phyloP scores from a whole-genome alignment of 2,113 vertebrate genomes.

The Phainopepla nitens region DNA sequence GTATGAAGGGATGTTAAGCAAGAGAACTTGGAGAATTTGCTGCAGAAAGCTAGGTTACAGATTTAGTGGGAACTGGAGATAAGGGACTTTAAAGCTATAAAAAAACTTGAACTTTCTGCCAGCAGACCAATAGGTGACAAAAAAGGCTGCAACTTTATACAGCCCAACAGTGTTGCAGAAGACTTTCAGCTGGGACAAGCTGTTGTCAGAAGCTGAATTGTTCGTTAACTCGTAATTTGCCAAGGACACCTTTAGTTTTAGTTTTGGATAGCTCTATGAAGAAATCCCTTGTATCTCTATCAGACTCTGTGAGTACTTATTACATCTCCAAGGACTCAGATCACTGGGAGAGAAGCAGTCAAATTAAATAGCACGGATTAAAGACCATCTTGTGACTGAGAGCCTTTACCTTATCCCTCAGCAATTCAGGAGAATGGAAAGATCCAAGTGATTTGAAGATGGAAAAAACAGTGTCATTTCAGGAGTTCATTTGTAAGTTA shows the following conservation, averaged over 20 bases:
- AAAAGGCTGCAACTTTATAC: neutral
- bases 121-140: neutral
- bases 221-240: neutral
- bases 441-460: neutral
- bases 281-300: neutral
- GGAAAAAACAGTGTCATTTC: neutral
- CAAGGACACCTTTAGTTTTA: neutral
- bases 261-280: neutral
- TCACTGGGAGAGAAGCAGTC: neutral
- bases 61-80: neutral
- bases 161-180: neutral
- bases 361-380: neutral
- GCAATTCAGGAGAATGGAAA: neutral
- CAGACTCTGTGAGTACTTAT: neutral
- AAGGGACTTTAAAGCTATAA: neutral
- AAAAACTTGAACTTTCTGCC: neutral
- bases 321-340: neutral
- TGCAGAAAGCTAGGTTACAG: neutral
- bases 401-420: neutral
- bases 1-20: neutral
- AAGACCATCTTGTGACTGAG: neutral
- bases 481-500: neutral
- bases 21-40: neutral
- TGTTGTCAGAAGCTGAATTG: neutral
- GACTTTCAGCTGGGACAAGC: neutral